Base-by-base conservation (phyloP, 2,797 vertebrate genomes). In the Acomys russatus region DNA sequence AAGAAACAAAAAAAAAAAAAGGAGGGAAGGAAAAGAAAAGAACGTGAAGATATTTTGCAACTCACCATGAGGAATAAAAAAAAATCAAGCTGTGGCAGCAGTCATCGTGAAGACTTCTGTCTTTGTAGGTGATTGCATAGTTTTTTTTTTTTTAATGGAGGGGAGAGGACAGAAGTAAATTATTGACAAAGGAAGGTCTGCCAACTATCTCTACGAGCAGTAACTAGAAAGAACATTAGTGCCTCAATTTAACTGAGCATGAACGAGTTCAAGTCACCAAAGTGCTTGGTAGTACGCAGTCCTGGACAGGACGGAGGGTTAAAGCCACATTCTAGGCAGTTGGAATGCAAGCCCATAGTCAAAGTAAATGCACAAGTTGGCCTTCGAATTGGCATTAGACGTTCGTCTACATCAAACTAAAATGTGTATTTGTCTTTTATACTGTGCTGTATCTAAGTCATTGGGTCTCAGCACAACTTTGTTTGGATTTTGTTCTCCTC, bases 401-500 rank as follows among this genome's bases (percentile, higher is more conserved):
- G n/a, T 56, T 49, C 83, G 54, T 54, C 14, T 73, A 59, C n/a
- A 68, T 38, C 71, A 68, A 90, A 71, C 64, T 92, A 86, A 87
- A 87, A 89, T 68, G 5, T 35, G 63, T 79, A 89, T 18, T 0
- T 1, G 33, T 15, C 14, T 66, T 88, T 94, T 14, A 92, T 33
- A 1, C 2, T 91, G 64, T 64, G 28, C 28, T 78, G 33, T 79
- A 33, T 92, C 96, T 88, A 74, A 85, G 9, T 66, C 30, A 44
- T 0, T 87, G 54, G 35, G 78, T 85, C 38, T 76, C 84, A 94
- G 54, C 64, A 73, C 6, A 88, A 74, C 56, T 51, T 91, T 49
- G 91, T 95, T 94, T 96, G 64, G 23, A 89, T 22, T 51, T 44
- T 49, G 76, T 63, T 96, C 92, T 93, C 38, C 63, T 63, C n/a